A percentile compares a stretch with the other conserved stretches of the same genome.
Conservation (phyloP, 2,113 vertebrate species). For the Dolichotis patagonum region DNA sequence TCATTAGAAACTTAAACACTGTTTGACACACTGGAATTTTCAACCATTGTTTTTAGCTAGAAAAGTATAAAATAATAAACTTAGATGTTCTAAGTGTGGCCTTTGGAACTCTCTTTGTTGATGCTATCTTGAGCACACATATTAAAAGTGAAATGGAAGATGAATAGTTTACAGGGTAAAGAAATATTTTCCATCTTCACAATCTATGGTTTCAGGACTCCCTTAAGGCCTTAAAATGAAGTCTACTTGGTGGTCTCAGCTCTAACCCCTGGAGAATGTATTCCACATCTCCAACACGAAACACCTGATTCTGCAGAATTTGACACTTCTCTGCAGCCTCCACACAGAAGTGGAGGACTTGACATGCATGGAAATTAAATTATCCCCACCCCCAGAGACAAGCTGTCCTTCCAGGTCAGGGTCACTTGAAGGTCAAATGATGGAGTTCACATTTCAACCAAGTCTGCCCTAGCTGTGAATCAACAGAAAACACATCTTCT, state of each 20-base stretch:
- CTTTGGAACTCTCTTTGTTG: constrained; percentile 65
- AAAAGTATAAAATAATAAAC: constrained; percentile 72
- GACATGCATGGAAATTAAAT: constrained; percentile 87
- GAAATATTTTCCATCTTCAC: constrained; percentile 67
- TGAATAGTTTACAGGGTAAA: constrained; percentile 64
- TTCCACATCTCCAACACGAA: constrained; percentile 76
- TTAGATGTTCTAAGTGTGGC: constrained; percentile 49
- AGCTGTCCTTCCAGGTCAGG: constrained; percentile 81
- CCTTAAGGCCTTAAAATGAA: constrained; percentile 79
- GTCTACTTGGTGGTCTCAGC: constrained; percentile 83
- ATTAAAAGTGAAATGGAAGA: constrained; percentile 76
- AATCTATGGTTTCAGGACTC: constrained; percentile 70
- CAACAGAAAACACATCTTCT: constrained; percentile 54
- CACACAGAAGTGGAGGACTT: constrained; percentile 77
- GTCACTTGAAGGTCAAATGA: constrained; percentile 75
- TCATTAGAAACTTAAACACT: constrained; percentile 65
- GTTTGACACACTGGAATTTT: constrained; percentile 64
- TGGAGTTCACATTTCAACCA: constrained; percentile 81
- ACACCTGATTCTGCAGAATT: constrained; percentile 84
- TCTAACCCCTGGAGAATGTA: constrained; percentile 69
- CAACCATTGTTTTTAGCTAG: constrained; percentile 65
- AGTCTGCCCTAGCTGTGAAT: constrained; percentile 64
- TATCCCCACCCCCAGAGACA: constrained; percentile 78
- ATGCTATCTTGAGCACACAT: constrained; percentile 64
- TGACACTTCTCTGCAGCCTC: constrained; percentile 82